phyloP scores from a whole-genome alignment of 2,797 vertebrate genomes.

The Muscicapa striata region DNA sequence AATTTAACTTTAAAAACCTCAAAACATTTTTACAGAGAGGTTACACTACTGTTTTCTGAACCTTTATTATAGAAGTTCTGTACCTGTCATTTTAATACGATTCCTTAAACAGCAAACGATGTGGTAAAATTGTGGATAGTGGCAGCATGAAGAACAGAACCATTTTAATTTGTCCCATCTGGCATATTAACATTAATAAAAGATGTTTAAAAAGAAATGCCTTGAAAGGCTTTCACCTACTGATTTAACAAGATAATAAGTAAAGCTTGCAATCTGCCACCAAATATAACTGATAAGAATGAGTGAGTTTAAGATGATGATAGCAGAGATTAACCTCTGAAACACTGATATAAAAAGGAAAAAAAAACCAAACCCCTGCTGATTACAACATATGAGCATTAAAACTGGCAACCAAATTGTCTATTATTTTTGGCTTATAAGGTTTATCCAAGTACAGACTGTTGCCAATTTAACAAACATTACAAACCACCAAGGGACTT shows the following conservation, averaged over 20 bases:
- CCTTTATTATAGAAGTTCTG: slow-evolving; percentile 61
- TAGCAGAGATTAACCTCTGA: slow-evolving; percentile 74
- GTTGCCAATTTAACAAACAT: slow-evolving; percentile 58
- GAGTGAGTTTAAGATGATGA: slow-evolving; percentile 67
- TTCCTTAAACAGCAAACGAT: slow-evolving; percentile 79
- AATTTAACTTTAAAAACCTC: background rate
- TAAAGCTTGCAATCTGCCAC: slow-evolving; percentile 80
- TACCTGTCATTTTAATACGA: slow-evolving; percentile 77
- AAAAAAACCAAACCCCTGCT: slow-evolving; percentile 48
- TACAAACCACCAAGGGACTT: slow-evolving; percentile 41
- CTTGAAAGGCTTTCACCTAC: slow-evolving; percentile 82
- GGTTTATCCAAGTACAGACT: slow-evolving; percentile 19
- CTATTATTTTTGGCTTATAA: slow-evolving; percentile 70
- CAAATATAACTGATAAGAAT: slow-evolving; percentile 78
- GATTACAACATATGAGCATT: slow-evolving; percentile 65
- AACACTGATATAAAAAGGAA: slow-evolving; percentile 59
- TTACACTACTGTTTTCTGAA: slow-evolving; percentile 60
- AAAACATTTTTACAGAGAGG: background rate
- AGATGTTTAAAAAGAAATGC: slow-evolving; percentile 79
- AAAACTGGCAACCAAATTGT: slow-evolving; percentile 60
- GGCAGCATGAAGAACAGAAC: slow-evolving; percentile 79
- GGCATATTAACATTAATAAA: slow-evolving; percentile 85
- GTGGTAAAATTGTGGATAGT: slow-evolving; percentile 80
- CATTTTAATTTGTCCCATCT: slow-evolving; percentile 84
- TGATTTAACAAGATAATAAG: slow-evolving; percentile 84